Conservation (phyloP, 2,888 invertebrate genomes). For the Volucella inanis region DNA sequence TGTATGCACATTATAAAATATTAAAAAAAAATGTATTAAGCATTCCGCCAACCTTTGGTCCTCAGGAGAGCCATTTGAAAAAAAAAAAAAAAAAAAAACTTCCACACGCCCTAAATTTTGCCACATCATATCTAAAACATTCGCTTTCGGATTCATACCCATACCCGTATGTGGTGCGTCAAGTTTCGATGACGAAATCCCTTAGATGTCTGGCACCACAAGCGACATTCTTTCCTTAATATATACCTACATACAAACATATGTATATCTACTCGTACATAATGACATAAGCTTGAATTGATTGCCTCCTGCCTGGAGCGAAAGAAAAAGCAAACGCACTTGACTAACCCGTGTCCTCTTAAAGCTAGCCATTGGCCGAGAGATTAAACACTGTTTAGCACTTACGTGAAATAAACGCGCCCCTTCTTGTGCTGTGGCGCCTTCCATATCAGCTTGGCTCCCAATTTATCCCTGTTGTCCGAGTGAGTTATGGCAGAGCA, state of each 20-base stretch:
- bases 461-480: constrained; percentile 89
- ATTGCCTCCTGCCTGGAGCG: constrained; percentile 28
- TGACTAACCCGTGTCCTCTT: neutral
- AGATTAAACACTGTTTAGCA: constrained; percentile 76
- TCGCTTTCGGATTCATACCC: too few relatives aligned
- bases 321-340: constrained; percentile 37
- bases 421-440: constrained; percentile 88
- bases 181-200: constrained; percentile 47
- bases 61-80: constrained; percentile 46
- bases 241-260: too few relatives aligned
- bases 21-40: neutral
- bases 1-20: constrained; percentile 22
- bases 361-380: constrained; percentile 9
- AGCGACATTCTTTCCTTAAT: constrained; percentile 1
- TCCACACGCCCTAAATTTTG: constrained; percentile 42
- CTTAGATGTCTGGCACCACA: neutral
- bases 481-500: constrained; percentile 92
- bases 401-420: constrained; percentile 92
- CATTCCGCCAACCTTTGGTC: constrained; percentile 36
- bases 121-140: neutral
- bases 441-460: constrained; percentile 89
- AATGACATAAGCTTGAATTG: constrained; percentile 49
- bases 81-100: constrained; percentile 19
- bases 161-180: neutral
- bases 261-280: neutral